These are phyloP conservation scores for Sebastes baramenuke DNA, from an alignment of 2,797 vertebrate genomes.

Conservation along the genomic window DNA sequence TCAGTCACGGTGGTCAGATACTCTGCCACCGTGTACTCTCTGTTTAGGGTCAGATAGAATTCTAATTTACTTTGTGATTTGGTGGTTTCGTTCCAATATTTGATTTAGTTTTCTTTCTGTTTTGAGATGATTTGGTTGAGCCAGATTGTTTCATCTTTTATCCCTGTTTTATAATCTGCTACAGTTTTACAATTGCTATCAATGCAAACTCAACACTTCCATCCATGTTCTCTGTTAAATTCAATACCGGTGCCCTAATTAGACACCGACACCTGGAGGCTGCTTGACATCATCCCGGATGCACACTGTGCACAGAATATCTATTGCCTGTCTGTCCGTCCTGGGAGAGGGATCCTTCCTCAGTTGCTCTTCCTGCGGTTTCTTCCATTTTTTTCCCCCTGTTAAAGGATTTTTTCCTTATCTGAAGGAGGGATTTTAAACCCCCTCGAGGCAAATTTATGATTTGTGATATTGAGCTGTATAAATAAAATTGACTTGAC, in stretches of 20 bases:
- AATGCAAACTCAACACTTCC: neutral
- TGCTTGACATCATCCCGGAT: neutral
- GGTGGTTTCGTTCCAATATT: no score
- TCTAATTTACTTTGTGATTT: no score
- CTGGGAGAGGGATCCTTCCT: neutral
- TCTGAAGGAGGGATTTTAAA: neutral
- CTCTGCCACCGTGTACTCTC: no score
- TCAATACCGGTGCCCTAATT: neutral
- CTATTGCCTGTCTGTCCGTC: neutral
- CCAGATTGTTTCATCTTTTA: no score
- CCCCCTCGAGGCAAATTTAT: neutral
- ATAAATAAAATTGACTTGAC: neutral
- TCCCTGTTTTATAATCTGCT: no score
- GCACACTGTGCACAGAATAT: neutral
- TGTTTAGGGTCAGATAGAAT: no score
- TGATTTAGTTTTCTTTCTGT: no score
- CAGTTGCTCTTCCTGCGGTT: neutral
- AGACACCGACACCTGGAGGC: neutral
- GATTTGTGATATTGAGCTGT: neutral
- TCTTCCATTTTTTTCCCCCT: no score
- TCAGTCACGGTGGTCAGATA: no score
- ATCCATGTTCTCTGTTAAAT: neutral
- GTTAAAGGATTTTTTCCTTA: neutral
- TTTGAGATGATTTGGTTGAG: no score
- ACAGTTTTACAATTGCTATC: neutral